Evolutionary conservation across 35 echinoderm and acorn worm species (phyloP), one percentile per base, ranked within the genome.

Genomic region (Ophiothrix spiculata): DNA sequence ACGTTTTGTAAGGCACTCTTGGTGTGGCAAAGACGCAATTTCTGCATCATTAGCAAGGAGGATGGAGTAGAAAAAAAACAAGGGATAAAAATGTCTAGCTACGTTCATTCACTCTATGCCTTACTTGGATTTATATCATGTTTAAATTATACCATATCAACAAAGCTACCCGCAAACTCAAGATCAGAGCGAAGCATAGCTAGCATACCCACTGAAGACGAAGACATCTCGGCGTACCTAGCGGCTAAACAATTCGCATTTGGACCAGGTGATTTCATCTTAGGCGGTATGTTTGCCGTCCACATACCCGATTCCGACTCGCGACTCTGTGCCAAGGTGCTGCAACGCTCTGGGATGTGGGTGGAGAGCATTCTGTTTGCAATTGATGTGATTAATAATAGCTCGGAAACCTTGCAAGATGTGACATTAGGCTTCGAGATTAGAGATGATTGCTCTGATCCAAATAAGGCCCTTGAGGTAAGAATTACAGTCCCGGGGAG

Each of bases 301-400:
- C 81, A 37, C 15, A 64, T 84, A 15, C 46, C 81, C 4, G 81
- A 84, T 64, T 28, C 31, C 13, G 77, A 90, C 31, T 31, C 64
- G 23, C 39, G 41, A 40, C 39, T 34, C 46, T 90, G 88, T 63
- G 81, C 80, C 1, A 83, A 29, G n/a, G 38, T 90, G 29, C 49
- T 90, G n/a, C 35, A 56, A 10, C 74, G 40, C 0, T 81, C 91
- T 32, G 95, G 91, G 3, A 39, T 98, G 85, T 91, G 95, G 91
- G 82, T 93, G 33, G 95, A 98, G 49, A 91, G 88, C 60, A 90
- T 93, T 89, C 84, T 98, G 36, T 98, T 93, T 83, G 95, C 95
- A 0, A 82, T 98, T 17, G 86, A 94, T 74, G 81, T 88, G 38
- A 84, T 98, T 31, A 98, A 98, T 42, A 93, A 91, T 31, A 85